phyloP scores from a whole-genome alignment of 2,113 vertebrate species.

The Phasianus colchicus region DNA sequence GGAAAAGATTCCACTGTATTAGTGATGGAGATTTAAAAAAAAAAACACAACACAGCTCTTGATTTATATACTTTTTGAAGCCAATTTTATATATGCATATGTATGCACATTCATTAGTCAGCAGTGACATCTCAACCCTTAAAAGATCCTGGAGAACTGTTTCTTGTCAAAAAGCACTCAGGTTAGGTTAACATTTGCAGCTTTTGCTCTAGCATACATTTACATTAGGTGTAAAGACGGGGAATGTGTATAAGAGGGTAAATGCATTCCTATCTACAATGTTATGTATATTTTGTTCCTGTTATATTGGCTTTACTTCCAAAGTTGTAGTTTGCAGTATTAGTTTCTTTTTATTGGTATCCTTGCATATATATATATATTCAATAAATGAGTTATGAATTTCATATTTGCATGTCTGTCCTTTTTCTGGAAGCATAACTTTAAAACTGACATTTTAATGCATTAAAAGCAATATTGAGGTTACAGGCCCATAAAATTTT shows the following conservation, averaged over 20 bases:
- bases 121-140: slow-evolving; percentile 74
- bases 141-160: slow-evolving; percentile 72
- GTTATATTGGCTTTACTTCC: slow-evolving; percentile 84
- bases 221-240: slow-evolving; percentile 76
- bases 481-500: not conserved
- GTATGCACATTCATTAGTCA: slow-evolving; percentile 46
- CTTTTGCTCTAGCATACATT: slow-evolving; percentile 76
- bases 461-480: not conserved
- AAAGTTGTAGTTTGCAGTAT: slow-evolving; percentile 82
- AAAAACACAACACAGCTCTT: slow-evolving; percentile 24
- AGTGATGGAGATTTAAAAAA: not conserved
- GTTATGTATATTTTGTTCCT: slow-evolving; percentile 83
- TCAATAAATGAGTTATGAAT: slow-evolving; percentile 82
- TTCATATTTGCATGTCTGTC: slow-evolving; percentile 76
- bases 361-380: slow-evolving; percentile 78
- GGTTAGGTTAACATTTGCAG: slow-evolving; percentile 68
- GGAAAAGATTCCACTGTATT: slow-evolving; percentile 16
- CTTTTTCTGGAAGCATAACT: slow-evolving; percentile 63
- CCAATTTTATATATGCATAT: slow-evolving; percentile 68
- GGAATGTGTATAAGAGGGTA: slow-evolving; percentile 77
- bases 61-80: slow-evolving; percentile 56
- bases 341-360: slow-evolving; percentile 83
- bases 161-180: slow-evolving; percentile 77
- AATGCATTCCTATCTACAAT: slow-evolving; percentile 78
- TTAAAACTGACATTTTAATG: not conserved